Evolutionary conservation across 2,113 vertebrate species (phyloP).

Genomic region (Siniperca chuatsi): DNA sequence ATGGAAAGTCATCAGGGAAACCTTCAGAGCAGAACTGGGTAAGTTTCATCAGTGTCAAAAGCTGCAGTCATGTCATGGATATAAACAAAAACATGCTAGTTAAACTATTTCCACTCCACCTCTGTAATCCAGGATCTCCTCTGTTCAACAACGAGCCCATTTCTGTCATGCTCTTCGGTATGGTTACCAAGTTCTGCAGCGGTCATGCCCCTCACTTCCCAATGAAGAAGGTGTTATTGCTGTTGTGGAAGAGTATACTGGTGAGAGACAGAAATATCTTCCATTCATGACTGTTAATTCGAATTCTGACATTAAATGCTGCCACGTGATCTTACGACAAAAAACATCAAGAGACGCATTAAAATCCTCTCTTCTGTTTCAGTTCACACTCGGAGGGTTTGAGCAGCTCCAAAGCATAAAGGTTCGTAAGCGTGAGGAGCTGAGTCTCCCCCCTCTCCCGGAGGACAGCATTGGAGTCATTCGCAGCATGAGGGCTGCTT

Average conservation of each 20-base stretch:
- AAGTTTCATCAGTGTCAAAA: constrained; percentile 26
- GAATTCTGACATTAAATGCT: not conserved
- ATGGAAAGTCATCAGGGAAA: constrained; percentile 93
- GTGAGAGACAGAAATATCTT: constrained; percentile 81
- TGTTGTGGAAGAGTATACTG: constrained; percentile 96
- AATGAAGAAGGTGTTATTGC: constrained; percentile 96
- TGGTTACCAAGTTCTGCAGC: constrained; percentile 99
- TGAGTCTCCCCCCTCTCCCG: constrained; percentile 91
- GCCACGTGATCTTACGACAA: not conserved
- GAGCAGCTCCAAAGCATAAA: constrained; percentile 95
- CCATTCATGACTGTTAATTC: not conserved
- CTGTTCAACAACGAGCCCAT: constrained; percentile 96
- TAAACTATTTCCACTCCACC: not conserved
- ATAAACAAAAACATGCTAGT: not conserved
- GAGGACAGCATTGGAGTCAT: constrained; percentile 98
- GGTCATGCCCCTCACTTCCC: constrained; percentile 97
- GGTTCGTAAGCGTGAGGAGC: constrained; percentile 87
- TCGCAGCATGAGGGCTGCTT: constrained; percentile 95
- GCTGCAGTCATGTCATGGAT: not conserved
- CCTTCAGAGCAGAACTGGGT: constrained; percentile 95
- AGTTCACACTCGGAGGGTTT: constrained; percentile 97
- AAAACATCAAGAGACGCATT: not conserved
- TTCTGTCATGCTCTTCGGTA: constrained; percentile 96
- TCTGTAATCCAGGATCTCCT: constrained; percentile 86
- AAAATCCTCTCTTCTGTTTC: constrained; percentile 22